phyloP scores from a whole-genome alignment of 2,113 vertebrate species.

The Myrmecobius fasciatus region DNA sequence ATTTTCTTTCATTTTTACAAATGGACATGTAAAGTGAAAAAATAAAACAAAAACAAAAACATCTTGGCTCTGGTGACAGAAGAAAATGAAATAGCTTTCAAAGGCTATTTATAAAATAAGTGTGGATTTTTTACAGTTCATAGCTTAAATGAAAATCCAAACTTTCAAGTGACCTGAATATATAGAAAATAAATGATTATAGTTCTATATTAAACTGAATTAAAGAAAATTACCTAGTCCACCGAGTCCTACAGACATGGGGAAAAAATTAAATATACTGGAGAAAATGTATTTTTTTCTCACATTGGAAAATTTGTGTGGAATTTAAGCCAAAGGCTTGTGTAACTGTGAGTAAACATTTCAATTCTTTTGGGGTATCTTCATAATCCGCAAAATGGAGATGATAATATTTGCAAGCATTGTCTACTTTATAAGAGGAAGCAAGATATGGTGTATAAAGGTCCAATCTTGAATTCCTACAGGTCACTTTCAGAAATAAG shows the following conservation, averaged over 20 bases:
- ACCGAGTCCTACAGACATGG: too few relatives aligned
- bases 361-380: not conserved
- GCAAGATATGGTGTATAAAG: not conserved
- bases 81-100: constrained; percentile 45
- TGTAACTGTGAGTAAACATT: not conserved
- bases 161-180: constrained; percentile 31
- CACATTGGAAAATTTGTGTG: not conserved
- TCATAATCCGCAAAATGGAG: not conserved
- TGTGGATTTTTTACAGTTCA: constrained; percentile 21
- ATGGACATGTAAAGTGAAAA: constrained; percentile 4
- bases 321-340: not conserved
- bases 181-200: constrained; percentile 21
- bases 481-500: not conserved
- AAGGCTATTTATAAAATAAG: constrained; percentile 52
- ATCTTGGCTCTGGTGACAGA: constrained; percentile 32
- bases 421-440: not conserved
- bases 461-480: not conserved
- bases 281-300: not conserved
- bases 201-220: constrained; percentile 46
- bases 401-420: not conserved
- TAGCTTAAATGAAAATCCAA: constrained; percentile 40
- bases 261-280: constrained; percentile 19
- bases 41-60: not conserved
- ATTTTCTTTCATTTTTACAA: constrained; percentile 52
- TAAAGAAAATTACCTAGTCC: constrained; percentile 45